Evolutionary conservation across 1,140 invertebrate genomes (phyloP).

Genomic region (Trichonephila inaurata): DNA sequence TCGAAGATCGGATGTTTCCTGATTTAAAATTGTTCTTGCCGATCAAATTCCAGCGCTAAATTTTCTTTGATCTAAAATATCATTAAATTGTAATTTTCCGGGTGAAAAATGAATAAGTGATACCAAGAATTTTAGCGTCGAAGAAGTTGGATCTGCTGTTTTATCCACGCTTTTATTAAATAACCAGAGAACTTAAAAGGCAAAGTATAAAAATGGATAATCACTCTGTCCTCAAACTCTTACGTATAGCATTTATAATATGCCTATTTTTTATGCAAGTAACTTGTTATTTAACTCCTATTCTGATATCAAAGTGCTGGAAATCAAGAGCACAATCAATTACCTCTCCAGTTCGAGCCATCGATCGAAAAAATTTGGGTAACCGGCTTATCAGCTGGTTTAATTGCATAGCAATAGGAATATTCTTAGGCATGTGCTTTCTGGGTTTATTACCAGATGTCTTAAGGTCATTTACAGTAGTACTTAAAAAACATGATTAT

Average conservation of each 20-base stretch:
- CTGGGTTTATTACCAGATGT: conserved; percentile 80
- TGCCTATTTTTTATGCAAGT: conserved; percentile 70
- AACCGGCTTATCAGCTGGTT: conserved; percentile 78
- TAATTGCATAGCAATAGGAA: conserved; percentile 81
- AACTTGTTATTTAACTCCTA: conserved; percentile 59
- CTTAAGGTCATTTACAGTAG: conserved; percentile 78
- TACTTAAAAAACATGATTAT: conserved; percentile 73
- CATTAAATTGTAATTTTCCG: background rate
- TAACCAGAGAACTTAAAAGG: conserved; percentile 7
- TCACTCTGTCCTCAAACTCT: conserved; percentile 12
- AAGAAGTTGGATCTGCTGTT: background rate
- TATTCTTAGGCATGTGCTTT: conserved; percentile 81
- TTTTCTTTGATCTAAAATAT: background rate
- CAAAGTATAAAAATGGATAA: conserved; percentile 66
- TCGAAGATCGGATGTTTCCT: no score
- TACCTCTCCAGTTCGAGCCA: conserved; percentile 44
- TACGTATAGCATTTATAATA: conserved; percentile 45
- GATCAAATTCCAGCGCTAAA: no score
- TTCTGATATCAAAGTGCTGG: conserved; percentile 71
- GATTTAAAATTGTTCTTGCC: no score
- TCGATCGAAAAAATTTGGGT: conserved; percentile 3
- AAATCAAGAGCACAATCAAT: conserved; percentile 44
- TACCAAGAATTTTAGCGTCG: background rate
- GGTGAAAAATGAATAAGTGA: background rate
- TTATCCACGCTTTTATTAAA: background rate